Percentiles rank a stretch among this genome's conserved stretches.
phyloP scores from a whole-genome alignment of 2,888 invertebrate genomes.

The Tenthredo scrophulariae region DNA sequence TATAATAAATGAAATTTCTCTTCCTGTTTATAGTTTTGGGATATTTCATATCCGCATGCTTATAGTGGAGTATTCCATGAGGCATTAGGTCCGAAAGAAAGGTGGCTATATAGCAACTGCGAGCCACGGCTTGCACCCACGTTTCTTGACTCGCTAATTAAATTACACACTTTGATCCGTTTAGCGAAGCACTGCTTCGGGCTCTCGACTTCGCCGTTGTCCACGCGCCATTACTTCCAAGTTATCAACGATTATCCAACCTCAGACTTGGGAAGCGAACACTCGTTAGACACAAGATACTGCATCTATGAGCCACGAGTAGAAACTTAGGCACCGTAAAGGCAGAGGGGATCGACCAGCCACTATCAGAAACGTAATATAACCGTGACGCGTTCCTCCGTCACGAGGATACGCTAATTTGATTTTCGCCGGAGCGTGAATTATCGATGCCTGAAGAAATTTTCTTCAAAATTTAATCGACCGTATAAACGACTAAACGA shows the following conservation, averaged over 20 bases:
- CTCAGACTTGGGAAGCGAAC: background rate
- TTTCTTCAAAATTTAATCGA: constrained; percentile 4
- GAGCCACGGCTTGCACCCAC: constrained; percentile 8
- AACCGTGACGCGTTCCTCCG: background rate
- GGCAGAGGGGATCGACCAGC: background rate
- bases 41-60: background rate
- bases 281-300: constrained; percentile 14
- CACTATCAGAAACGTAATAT: constrained; percentile 16
- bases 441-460: background rate
- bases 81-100: background rate
- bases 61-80: constrained; percentile 30
- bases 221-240: constrained; percentile 47
- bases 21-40: background rate
- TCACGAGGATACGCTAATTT: constrained; percentile 21
- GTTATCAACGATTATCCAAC: constrained; percentile 50
- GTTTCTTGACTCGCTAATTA: constrained; percentile 68
- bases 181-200: constrained; percentile 73
- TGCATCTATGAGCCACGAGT: background rate
- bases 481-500: background rate
- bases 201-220: constrained; percentile 33
- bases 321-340: background rate
- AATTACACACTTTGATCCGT: constrained; percentile 72
- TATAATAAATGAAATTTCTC: constrained; percentile 10
- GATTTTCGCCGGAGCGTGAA: constrained; percentile 8
- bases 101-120: constrained; percentile 14